phyloP scores from a whole-genome alignment of 2,888 invertebrate species.

The Pollenia amentaria region DNA sequence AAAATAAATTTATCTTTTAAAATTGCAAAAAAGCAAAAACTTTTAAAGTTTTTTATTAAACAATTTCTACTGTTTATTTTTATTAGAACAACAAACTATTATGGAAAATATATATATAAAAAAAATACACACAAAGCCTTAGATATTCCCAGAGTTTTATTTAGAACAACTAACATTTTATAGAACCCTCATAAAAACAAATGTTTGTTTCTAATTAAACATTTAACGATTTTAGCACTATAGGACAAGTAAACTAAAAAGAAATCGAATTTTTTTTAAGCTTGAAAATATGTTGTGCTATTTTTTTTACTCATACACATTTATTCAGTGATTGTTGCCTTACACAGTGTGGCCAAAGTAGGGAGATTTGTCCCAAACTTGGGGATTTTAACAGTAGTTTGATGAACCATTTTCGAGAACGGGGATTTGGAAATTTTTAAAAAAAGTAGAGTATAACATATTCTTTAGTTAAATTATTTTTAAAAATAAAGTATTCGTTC shows the following conservation, averaged over 20 bases:
- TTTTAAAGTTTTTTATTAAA: constrained; percentile 41
- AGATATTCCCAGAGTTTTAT: constrained; percentile 54
- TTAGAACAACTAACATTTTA: constrained; percentile 38
- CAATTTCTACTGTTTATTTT: constrained; percentile 37
- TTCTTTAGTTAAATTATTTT: no score
- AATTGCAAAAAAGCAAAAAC: constrained; percentile 1
- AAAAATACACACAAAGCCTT: constrained; percentile 9
- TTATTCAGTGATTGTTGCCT: not conserved
- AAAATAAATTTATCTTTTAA: constrained; percentile 40
- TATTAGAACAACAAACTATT: constrained; percentile 44
- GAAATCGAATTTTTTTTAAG: constrained; percentile 14
- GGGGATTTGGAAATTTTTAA: no score
- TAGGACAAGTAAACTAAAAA: constrained; percentile 9
- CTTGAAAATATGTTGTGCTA: constrained; percentile 7
- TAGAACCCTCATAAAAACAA: constrained; percentile 66
- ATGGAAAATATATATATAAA: not conserved
- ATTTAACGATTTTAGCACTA: constrained; percentile 73
- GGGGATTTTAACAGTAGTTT: no score
- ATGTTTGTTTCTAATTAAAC: constrained; percentile 74
- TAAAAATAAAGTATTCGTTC: no score
- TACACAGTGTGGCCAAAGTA: no score
- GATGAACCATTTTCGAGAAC: no score
- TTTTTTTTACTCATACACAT: constrained; percentile 3
- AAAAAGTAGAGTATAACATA: no score
- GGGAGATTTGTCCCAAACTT: no score